These are phyloP conservation scores for Lutraria rhynchaena DNA, from an alignment of 1,140 invertebrate species.

Conservation along the genomic window DNA sequence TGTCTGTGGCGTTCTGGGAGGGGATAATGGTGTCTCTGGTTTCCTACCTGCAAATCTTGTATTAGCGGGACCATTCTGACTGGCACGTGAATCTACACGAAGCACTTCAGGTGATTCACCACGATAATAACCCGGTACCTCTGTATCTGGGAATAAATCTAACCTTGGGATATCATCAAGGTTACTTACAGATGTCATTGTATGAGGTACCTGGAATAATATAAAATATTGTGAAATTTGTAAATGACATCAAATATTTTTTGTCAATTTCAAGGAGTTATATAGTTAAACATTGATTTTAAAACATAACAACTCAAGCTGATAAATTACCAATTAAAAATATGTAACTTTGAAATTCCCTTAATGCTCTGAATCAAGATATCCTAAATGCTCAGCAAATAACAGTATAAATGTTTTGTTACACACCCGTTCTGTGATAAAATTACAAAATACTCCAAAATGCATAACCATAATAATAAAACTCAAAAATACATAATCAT, in stretches of 20 bases:
- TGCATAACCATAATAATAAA: no score
- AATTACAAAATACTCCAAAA: no score
- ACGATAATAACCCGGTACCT: constrained; percentile 43
- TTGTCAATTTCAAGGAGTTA: background rate
- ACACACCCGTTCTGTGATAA: no score
- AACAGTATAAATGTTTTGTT: no score
- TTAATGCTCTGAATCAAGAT: no score
- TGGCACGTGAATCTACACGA: constrained; percentile 13
- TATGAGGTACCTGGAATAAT: constrained; percentile 65
- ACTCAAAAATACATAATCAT: no score
- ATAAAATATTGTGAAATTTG: no score
- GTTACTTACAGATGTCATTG: constrained; percentile 70
- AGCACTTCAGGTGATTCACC: constrained; percentile 63
- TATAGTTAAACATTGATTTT: no score
- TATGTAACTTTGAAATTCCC: no score
- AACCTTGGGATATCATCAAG: constrained; percentile 65
- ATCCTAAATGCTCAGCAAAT: no score
- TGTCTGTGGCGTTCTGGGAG: constrained; percentile 25
- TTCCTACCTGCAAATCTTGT: background rate
- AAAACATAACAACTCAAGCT: no score
- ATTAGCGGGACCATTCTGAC: background rate
- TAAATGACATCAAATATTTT: background rate
- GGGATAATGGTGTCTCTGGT: constrained; percentile 23
- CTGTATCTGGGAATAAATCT: constrained; percentile 55
- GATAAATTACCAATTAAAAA: no score